phyloP scores from a whole-genome alignment of 1,140 invertebrate genomes.

The Neodiprion lecontei region DNA sequence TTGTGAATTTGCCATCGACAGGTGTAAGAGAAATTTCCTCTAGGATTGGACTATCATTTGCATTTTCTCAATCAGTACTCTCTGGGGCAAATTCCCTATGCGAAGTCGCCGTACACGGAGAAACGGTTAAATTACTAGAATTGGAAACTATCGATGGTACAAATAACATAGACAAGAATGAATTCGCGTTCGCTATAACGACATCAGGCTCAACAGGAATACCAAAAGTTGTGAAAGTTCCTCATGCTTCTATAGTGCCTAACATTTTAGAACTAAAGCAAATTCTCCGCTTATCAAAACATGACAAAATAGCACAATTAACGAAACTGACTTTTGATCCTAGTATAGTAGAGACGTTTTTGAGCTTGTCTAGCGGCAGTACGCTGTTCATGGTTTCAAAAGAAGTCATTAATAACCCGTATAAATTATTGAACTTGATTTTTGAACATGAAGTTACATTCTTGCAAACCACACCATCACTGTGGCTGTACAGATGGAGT shows the following conservation, averaged over 20 bases:
- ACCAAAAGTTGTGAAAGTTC: conserved; percentile 70
- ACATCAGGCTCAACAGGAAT: conserved; percentile 74
- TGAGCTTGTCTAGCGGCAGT: conserved; percentile 69
- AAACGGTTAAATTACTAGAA: conserved; percentile 23
- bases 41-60: conserved; percentile 35
- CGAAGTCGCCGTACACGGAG: conserved; percentile 29
- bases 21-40: conserved; percentile 18
- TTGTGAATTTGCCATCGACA: conserved; percentile 38
- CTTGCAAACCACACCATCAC: conserved; percentile 80
- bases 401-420: conserved; percentile 57
- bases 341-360: conserved; percentile 78
- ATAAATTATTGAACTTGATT: conserved; percentile 59
- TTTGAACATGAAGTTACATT: conserved; percentile 65
- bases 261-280: conserved; percentile 69
- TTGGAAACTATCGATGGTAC: conserved; percentile 18
- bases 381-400: conserved; percentile 70
- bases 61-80: conserved; percentile 34
- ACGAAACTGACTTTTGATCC: conserved; percentile 86
- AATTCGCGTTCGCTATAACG: conserved; percentile 65
- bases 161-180: conserved; percentile 22
- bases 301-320: conserved; percentile 74
- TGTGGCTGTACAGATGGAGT: conserved; percentile 67
- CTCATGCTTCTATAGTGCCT: conserved; percentile 66
- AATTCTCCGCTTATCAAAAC: conserved; percentile 59
- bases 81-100: conserved; percentile 26